Base-by-base conservation (phyloP, 1,140 invertebrate genomes). In the Venturia canescens region DNA sequence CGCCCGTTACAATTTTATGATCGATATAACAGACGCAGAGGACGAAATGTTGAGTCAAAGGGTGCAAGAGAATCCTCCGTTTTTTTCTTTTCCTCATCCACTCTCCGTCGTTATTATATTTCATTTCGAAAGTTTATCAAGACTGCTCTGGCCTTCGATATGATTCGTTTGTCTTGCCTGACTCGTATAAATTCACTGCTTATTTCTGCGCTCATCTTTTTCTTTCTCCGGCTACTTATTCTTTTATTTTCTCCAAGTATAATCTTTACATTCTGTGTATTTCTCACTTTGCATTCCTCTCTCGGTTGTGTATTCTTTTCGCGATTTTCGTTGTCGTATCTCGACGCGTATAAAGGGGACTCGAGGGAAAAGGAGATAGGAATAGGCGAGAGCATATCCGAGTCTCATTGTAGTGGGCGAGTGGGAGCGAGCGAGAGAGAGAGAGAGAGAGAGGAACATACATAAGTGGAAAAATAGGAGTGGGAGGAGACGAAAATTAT, bases 281-380 rank as follows among this genome's bases (percentile, higher is more conserved):
- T 63, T 26, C 60, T 63, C 60, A 63, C n/a, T 63, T 26, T 63
- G 21, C 60, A 57, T 63, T 63, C 23, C 50, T 16, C 50, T 53
- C 50, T 26, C 23, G 11, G 11, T 26, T 13, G 3, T 26, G 60
- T 63, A 63, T 63, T 63, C n/a, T 63, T 63, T 63, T 11, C 23
- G 21, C 60, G 21, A 63, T 63, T 63, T 63, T 26, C 50, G 50
- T 63, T 63, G 60, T 63, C 60, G 60, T 63, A 63, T 26, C 23
- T 23, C 60, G 60, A 26, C 60, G 60, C 60, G 60, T 63, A 63
- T 63, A 63, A 63, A 63, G 60, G 23, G 21, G 60, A 63, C 60
- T 63, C 60, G 5, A 63, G 60, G 60, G 60, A 63, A 26, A 26
- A 26, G 23, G 21, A 63, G 23, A 63, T 63, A 63, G 21, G 60